Base-by-base conservation (phyloP, 2,888 invertebrate species). In the Troides helena region DNA sequence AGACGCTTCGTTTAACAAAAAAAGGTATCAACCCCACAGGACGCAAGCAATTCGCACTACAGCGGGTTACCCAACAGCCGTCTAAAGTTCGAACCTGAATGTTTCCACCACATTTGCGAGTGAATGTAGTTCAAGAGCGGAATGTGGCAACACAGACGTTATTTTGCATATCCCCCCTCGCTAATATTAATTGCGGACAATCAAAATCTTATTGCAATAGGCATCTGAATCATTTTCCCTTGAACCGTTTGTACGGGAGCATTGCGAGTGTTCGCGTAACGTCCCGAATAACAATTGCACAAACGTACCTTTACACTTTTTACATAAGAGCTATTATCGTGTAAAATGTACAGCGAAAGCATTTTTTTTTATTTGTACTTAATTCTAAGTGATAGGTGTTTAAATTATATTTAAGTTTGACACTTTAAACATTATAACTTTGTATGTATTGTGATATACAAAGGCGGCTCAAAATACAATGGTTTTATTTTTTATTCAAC, bases 81-180 rank as follows among this genome's bases (percentile, higher is more conserved):
- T 72, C 75, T 76, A 76, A 12, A 46, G 46, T 56, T n/a, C 56
- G 56, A 56, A 56, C n/a, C 56, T 56, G 56, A 77, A 78, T 81
- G 77, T 84, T 85, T 85, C 82, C 83, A 83, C 80, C 80, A 77
- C 80, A 79, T 80, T 80, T 76, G 82, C 80, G 74, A 82, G 84
- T 81, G 83, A 85, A 86, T 84, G 85, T 86, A 86, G 86, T 84
- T 83, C 84, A 85, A 85, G 85, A 84, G 69, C 83, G 77, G 73
- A 75, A 76, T 87, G 83, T 82, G 78, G 85, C 82, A 87, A 86
- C 81, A 79, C 81, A 75, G 73, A 69, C 58, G 63, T 72, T 68
- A 74, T 79, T 84, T 82, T 84, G 82, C 84, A 83, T 85, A 82
- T 80, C 78, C 75, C 71, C 69, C 67, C 14, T 43, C 57, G 25